Percentiles rank a stretch among this genome's conserved stretches.
These are phyloP conservation scores for Coendou prehensilis DNA, from an alignment of 2,797 vertebrate species.

Conservation along the genomic window DNA sequence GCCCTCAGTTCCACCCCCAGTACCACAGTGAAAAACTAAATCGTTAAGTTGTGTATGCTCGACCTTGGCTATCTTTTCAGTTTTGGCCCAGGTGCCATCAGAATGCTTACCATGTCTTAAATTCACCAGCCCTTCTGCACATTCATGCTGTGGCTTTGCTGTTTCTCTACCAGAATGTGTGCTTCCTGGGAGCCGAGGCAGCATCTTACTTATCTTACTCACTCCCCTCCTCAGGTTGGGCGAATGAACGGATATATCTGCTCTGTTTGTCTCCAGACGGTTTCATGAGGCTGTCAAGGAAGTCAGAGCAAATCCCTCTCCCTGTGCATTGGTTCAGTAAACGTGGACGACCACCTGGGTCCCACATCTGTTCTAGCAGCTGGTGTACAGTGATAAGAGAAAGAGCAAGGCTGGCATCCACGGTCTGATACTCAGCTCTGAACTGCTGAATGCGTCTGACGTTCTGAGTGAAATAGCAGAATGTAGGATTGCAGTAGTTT, in stretches of 20 bases:
- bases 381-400: not conserved
- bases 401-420: not conserved
- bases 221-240: not conserved
- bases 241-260: not conserved
- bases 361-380: not conserved
- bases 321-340: not conserved
- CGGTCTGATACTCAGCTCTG: not conserved
- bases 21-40: not conserved
- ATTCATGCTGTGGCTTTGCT: not conserved
- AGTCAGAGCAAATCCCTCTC: not conserved
- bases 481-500: not conserved
- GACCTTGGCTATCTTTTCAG: not conserved
- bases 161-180: not conserved
- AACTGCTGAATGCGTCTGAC: not conserved
- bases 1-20: not conserved
- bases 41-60: not conserved
- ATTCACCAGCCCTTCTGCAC: not conserved
- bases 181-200: not conserved
- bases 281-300: slow-evolving; percentile 12
- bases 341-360: not conserved
- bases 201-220: not conserved
- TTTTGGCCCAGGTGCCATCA: not conserved
- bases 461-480: not conserved
- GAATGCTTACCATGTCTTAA: not conserved
- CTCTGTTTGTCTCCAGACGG: not conserved